Percentiles rank a stretch among this genome's conserved stretches.
Conservation (phyloP, 2,888 invertebrate genomes). For the Dryocosmus kuriphilus region DNA sequence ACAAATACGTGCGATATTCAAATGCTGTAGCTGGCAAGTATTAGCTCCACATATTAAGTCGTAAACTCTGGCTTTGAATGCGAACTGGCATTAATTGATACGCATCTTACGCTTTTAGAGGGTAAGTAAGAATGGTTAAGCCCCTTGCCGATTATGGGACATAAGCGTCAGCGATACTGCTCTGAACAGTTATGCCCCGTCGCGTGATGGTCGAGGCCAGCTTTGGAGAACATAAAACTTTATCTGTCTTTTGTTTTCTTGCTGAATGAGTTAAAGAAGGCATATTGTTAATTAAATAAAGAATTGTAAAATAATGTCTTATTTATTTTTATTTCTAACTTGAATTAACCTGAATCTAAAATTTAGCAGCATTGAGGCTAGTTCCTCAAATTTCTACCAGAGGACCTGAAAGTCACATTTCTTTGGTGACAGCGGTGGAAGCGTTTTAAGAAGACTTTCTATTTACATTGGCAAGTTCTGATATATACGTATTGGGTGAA, state of each 20-base stretch:
- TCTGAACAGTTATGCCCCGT: constrained; percentile 19
- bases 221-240: constrained; percentile 15
- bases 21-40: constrained; percentile 32
- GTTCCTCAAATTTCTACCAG: too few species aligned
- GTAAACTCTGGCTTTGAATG: constrained; percentile 37
- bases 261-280: neutral
- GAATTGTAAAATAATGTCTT: too few species aligned
- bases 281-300: neutral
- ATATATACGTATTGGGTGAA: neutral
- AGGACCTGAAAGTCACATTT: too few species aligned
- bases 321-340: too few species aligned
- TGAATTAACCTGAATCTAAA: too few species aligned
- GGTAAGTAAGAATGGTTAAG: constrained; percentile 35
- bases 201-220: neutral
- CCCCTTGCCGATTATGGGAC: constrained; percentile 26
- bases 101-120: constrained; percentile 36
- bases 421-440: neutral
- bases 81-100: constrained; percentile 35
- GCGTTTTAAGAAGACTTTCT: neutral
- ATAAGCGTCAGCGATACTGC: constrained; percentile 28
- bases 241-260: constrained; percentile 51
- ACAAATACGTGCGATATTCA: constrained; percentile 11
- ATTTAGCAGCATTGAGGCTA: too few species aligned
- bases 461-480: neutral
- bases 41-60: constrained; percentile 39